Evolutionary conservation across 1,140 invertebrate genomes (phyloP).

Genomic region (Leucophenga varia): DNA sequence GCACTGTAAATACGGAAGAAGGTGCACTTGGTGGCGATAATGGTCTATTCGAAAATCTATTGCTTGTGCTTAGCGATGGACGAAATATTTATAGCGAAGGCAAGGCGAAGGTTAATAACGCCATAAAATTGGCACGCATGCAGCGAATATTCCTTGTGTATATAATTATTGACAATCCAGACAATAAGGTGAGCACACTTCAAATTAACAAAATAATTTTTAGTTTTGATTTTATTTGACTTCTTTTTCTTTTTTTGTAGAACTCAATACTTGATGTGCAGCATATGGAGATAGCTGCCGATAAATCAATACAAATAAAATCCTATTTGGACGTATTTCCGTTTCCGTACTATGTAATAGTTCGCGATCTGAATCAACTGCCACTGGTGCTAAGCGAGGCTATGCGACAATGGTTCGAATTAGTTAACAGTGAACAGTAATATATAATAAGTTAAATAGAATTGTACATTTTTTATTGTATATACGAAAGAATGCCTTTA

Average conservation of each 20-base stretch:
- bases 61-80: slow-evolving; percentile 94
- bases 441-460: slow-evolving; percentile 1
- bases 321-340: slow-evolving; percentile 93
- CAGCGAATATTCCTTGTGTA: slow-evolving; percentile 91
- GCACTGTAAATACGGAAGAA: slow-evolving; percentile 68
- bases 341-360: slow-evolving; percentile 97
- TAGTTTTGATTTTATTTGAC: neutral
- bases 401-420: slow-evolving; percentile 97
- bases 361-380: slow-evolving; percentile 83
- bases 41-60: slow-evolving; percentile 74
- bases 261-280: slow-evolving; percentile 92
- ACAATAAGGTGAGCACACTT: slow-evolving; percentile 73
- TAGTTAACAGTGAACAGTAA: slow-evolving; percentile 61
- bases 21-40: slow-evolving; percentile 61
- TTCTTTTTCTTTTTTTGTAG: slow-evolving; percentile 57
- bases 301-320: slow-evolving; percentile 61
- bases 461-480: too few relatives aligned
- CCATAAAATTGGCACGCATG: slow-evolving; percentile 77
- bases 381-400: slow-evolving; percentile 93
- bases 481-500: too few relatives aligned
- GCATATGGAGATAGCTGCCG: slow-evolving; percentile 70
- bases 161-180: slow-evolving; percentile 91
- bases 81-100: slow-evolving; percentile 91
- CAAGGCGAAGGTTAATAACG: slow-evolving; percentile 70
- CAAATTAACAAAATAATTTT: neutral